A percentile compares a stretch with the other conserved stretches of the same genome.
These are phyloP conservation scores for Euwallacea fornicatus DNA, from an alignment of 1,140 invertebrate species.

Conservation along the genomic window DNA sequence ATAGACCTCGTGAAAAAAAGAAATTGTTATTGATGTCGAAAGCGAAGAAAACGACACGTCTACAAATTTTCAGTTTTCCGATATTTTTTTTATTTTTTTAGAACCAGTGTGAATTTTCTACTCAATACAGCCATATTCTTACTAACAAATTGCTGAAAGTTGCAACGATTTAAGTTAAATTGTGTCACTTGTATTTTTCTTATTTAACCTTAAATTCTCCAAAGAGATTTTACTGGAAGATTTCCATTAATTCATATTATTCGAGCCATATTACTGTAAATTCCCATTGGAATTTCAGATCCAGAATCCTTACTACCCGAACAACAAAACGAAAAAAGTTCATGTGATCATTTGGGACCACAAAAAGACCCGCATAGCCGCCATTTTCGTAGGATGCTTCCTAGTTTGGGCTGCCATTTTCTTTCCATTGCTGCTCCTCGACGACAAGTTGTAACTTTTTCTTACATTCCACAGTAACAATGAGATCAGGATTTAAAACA, in stretches of 20 bases:
- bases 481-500: background rate
- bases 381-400: conserved; percentile 48
- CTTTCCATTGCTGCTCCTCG: conserved; percentile 49
- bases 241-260: background rate
- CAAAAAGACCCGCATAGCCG: conserved; percentile 50
- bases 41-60: too few relatives aligned
- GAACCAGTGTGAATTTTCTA: too few relatives aligned
- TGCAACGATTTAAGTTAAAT: too few relatives aligned
- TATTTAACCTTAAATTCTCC: too few relatives aligned
- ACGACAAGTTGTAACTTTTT: background rate
- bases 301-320: conserved; percentile 13
- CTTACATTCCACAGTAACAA: background rate
- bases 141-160: too few relatives aligned
- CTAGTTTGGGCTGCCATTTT: conserved; percentile 54
- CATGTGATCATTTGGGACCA: conserved; percentile 53
- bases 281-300: conserved; percentile 13
- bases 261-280: background rate
- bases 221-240: too few relatives aligned
- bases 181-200: too few relatives aligned
- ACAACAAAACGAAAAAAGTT: conserved; percentile 7
- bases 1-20: too few relatives aligned
- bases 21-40: too few relatives aligned
- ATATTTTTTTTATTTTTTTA: too few relatives aligned
- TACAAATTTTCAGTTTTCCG: too few relatives aligned
- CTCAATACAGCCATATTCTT: too few relatives aligned